Evolutionary conservation across 37 sponge, comb jelly and placozoan species (phyloP).

Genomic region (Agelas oroides): DNA sequence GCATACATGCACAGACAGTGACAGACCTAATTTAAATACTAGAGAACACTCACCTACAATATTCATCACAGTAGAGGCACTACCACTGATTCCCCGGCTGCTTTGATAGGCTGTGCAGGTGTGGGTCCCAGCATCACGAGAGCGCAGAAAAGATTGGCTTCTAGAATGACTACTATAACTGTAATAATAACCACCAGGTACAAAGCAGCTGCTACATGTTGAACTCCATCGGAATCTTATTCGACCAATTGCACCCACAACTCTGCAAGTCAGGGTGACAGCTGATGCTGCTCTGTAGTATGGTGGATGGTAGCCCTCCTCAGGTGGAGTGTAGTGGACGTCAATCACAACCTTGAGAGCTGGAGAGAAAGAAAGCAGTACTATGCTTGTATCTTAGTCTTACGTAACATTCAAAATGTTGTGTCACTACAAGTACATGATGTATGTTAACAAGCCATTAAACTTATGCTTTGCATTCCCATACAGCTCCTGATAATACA

Average conservation of each 20-base stretch:
- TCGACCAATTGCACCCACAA: conserved; percentile 1
- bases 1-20: no score
- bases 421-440: no score
- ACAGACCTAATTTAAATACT: no score
- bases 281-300: conserved; percentile 8
- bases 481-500: no score
- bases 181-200: neutral
- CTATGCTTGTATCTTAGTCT: no score
- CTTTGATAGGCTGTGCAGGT: conserved; percentile 3
- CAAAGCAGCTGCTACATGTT: conserved; percentile 14
- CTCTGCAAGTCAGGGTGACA: conserved; percentile 11
- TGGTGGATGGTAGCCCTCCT: conserved; percentile 8
- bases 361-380: neutral
- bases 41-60: conserved; percentile 12
- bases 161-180: neutral
- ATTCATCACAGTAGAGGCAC: conserved; percentile 4
- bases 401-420: no score
- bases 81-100: conserved; percentile 10
- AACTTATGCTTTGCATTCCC: no score
- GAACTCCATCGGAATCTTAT: conserved; percentile 19
- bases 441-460: no score
- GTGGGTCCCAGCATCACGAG: conserved; percentile 18
- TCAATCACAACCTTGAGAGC: neutral
- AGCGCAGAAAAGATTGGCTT: neutral
- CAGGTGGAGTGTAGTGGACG: conserved; percentile 12